phyloP scores from a whole-genome alignment of 1,140 invertebrate genomes.

The Wasmannia auropunctata region DNA sequence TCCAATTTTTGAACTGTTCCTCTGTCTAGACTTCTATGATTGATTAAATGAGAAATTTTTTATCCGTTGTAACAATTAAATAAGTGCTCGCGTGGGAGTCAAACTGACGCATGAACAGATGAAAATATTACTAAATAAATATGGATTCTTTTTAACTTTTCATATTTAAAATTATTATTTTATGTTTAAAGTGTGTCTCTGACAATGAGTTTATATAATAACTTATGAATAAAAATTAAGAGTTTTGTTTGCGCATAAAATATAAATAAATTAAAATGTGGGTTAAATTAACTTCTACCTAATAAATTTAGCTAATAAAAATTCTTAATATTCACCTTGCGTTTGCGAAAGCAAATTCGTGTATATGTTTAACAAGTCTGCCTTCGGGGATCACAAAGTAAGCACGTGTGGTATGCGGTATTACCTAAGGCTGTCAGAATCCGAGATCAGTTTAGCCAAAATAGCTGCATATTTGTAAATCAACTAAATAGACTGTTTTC shows the following conservation, averaged over 20 bases:
- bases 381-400: conserved; percentile 35
- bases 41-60: neutral
- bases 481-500: neutral
- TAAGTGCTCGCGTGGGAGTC: neutral
- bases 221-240: too few relatives aligned
- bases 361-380: neutral
- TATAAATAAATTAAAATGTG: too few relatives aligned
- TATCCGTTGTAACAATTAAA: neutral
- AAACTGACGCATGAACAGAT: too few relatives aligned
- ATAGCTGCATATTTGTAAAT: neutral
- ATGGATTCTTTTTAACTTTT: too few relatives aligned
- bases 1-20: neutral
- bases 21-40: neutral
- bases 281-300: too few relatives aligned
- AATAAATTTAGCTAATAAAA: neutral
- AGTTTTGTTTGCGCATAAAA: too few relatives aligned
- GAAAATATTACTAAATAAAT: too few relatives aligned
- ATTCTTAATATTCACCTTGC: neutral
- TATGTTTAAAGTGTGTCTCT: too few relatives aligned
- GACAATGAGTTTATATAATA: too few relatives aligned
- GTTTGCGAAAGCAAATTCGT: conserved; percentile 12
- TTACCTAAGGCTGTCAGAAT: conserved; percentile 30
- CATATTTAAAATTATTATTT: too few relatives aligned
- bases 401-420: conserved; percentile 15
- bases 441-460: conserved; percentile 2